Base-by-base conservation (phyloP, 2,888 invertebrate genomes). In the Sepiola atlantica region DNA sequence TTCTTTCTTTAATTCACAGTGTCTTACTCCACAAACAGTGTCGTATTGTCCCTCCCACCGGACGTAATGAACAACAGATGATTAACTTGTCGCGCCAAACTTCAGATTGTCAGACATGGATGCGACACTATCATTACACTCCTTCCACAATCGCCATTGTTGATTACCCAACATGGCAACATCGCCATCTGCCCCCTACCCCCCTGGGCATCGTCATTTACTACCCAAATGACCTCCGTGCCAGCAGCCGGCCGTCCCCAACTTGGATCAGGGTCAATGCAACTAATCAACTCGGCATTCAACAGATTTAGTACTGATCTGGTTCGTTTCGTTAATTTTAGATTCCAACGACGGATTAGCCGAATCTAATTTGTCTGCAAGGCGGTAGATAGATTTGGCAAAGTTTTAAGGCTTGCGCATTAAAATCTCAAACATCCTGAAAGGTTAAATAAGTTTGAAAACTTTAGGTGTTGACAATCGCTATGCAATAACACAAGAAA, bases 51-150 rank as follows among this genome's bases (percentile, higher is more conserved):
- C n/a, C 77, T 21, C n/a, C 0, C 77, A n/a, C 45, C 45, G 45
- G 45, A 45, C n/a, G 77, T 77, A 77, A 77, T 32, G 77, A n/a
- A 77, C 77, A 77, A 77, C n/a, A 77, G n/a, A n/a, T 77, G 77
- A 77, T 77, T 77, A 77, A 77, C 77, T 77, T 77, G 77, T 77
- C 77, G 18, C n/a, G n/a, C n/a, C n/a, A 77, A n/a, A n/a, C 77
- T 18, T n/a, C n/a, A 77, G n/a, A n/a, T n/a, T n/a, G n/a, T 77
- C n/a, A 77, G 77, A 77, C 77, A n/a, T n/a, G 14, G 14, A 77
- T 77, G 77, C 77, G 77, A 77, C 77, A 77, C 77, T 16, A 77
- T 77, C n/a, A 77, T 77, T 77, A 77, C 77, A 32, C n/a, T 18
- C 14, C n/a, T 32, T 16, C 77, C 18, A 77, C 77, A 77, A 77